Base-by-base conservation (phyloP, 2,888 invertebrate species). In the Yponomeuta plumbellus region DNA sequence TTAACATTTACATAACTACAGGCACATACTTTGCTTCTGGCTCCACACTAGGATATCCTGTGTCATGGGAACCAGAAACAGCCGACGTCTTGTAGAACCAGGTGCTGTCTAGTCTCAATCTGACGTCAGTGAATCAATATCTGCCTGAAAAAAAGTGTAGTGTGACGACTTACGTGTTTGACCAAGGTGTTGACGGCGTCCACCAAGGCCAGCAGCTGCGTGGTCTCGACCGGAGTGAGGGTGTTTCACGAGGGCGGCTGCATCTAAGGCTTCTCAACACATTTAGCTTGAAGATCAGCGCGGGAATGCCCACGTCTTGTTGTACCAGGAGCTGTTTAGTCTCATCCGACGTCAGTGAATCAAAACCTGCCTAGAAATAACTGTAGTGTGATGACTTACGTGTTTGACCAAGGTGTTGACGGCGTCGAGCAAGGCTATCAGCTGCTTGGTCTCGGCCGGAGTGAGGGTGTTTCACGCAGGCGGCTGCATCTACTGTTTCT, bases 361-460 rank as follows among this genome's bases (percentile, higher is more conserved):
- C 39, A 39, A 39, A 39, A 5, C 11, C 39, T 39, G 39, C 11
- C 11, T 39, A 11, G 11, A 5, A 5, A 39, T 8, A 8, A 8
- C 6, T 5, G 6, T 39, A 5, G 11, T 5, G 39, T 8, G 11
- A 39, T 90, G 87, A 80, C 94, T 92, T 2, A 95, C 96, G 93
- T 95, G 96, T 86, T 97, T 96, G n/a, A 97, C 95, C n/a, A 98
- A 92, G 0, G 95, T 94, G 67, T 96, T 95, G 64, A 96, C 93
- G 40, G 95, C 95, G 80, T 98, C 97, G 23, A 98, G 94, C 77
- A 98, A 94, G 59, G 94, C 94, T 6, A 97, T 89, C 1, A 98
- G 87, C 64, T 95, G 92, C 10, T 92, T 91, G 71, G 93, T 92
- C 81, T 97, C 97, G 10, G 95, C 94, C 6, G 81, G 75, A n/a